Percentiles rank a stretch among this genome's conserved stretches.
Evolutionary conservation across 2,888 invertebrate species (phyloP).

Genomic region (Ochropleura plecta): DNA sequence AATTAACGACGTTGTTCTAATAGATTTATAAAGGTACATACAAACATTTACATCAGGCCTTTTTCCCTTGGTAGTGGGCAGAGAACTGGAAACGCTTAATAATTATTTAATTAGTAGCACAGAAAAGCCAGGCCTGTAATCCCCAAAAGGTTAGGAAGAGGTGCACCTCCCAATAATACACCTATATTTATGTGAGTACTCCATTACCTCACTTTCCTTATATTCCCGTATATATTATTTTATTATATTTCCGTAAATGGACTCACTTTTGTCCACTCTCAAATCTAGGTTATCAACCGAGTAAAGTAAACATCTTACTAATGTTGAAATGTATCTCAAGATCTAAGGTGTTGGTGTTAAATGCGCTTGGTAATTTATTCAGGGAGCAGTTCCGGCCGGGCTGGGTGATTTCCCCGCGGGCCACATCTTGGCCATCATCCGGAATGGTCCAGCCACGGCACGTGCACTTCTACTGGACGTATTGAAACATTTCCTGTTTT

Average conservation of each 20-base stretch:
- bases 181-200: background rate
- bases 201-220: background rate
- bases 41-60: background rate
- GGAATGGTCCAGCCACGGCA: constrained; percentile 30
- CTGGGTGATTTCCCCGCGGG: constrained; percentile 57
- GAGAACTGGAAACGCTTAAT: background rate
- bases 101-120: no score
- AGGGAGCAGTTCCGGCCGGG: constrained; percentile 35
- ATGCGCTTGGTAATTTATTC: constrained; percentile 57
- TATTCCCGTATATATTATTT: no score
- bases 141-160: background rate
- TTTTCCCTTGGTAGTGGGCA: background rate
- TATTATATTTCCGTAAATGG: no score
- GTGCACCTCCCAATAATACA: background rate
- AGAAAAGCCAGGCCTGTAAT: no score
- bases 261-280: background rate
- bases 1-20: background rate
- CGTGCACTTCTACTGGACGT: constrained; percentile 28
- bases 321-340: constrained; percentile 27
- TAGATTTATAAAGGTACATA: background rate
- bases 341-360: constrained; percentile 50
- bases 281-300: background rate
- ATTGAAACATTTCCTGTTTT: constrained; percentile 16
- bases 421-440: constrained; percentile 43
- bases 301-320: constrained; percentile 10